phyloP scores from a whole-genome alignment of 2,888 invertebrate genomes.

The Caenorhabditis sp. region DNA sequence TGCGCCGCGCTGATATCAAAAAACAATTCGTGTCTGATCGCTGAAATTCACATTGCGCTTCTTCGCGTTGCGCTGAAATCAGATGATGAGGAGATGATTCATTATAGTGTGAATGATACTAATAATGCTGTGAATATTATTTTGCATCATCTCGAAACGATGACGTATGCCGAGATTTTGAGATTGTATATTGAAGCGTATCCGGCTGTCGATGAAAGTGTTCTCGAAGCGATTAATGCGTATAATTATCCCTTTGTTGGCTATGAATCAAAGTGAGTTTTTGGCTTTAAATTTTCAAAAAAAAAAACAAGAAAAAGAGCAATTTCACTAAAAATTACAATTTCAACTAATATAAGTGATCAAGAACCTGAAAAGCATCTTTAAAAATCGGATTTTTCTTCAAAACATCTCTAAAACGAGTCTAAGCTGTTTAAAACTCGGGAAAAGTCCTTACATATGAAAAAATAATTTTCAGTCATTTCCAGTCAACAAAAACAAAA shows the following conservation, averaged over 20 bases:
- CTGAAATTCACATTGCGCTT: slow-evolving; percentile 92
- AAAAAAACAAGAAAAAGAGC: too few relatives aligned
- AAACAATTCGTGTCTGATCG: slow-evolving; percentile 82
- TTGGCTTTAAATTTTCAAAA: slow-evolving; percentile 50
- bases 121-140: slow-evolving; percentile 95
- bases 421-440: too few relatives aligned
- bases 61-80: slow-evolving; percentile 85
- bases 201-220: slow-evolving; percentile 22
- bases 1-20: slow-evolving; percentile 90
- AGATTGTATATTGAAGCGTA: slow-evolving; percentile 36
- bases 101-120: slow-evolving; percentile 80
- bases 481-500: too few relatives aligned
- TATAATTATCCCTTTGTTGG: slow-evolving; percentile 82
- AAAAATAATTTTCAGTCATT: too few relatives aligned
- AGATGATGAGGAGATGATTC: slow-evolving; percentile 86
- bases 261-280: slow-evolving; percentile 77
- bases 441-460: too few relatives aligned
- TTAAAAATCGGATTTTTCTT: too few relatives aligned
- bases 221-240: slow-evolving; percentile 44
- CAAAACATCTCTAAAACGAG: too few relatives aligned
- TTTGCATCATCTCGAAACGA: slow-evolving; percentile 88
- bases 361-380: background rate
- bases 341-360: too few relatives aligned
- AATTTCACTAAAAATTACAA: too few relatives aligned
- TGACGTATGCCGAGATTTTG: slow-evolving; percentile 88